Evolutionary conservation across 2,888 invertebrate species (phyloP).

Genomic region (Drosophila neonasuta): DNA sequence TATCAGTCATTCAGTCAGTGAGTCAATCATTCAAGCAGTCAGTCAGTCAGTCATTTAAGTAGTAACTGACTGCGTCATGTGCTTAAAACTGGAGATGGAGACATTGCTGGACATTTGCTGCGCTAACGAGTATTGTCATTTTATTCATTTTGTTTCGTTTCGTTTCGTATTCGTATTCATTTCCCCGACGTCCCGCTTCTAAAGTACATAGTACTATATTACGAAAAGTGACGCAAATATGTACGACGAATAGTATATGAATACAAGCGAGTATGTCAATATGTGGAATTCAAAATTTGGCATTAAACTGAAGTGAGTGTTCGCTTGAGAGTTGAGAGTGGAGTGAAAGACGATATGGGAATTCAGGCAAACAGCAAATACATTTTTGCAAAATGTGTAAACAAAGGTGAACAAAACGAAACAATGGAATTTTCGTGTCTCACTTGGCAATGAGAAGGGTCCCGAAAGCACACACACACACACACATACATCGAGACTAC

Average conservation of each 20-base stretch:
- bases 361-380: constrained; percentile 18
- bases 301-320: constrained; percentile 35
- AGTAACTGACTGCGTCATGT: constrained; percentile 49
- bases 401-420: constrained; percentile 37
- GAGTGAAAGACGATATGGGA: constrained; percentile 33
- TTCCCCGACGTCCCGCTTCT: background rate
- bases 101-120: constrained; percentile 40
- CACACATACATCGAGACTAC: background rate
- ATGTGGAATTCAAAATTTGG: constrained; percentile 49
- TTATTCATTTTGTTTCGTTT: constrained; percentile 3
- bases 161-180: background rate
- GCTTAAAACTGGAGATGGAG: constrained; percentile 56
- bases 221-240: constrained; percentile 25
- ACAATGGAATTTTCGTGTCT: constrained; percentile 60
- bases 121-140: constrained; percentile 7
- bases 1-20: constrained; percentile 5
- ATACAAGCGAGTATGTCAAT: constrained; percentile 16
- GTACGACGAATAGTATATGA: no score
- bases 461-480: constrained; percentile 9
- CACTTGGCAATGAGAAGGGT: constrained; percentile 45
- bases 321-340: constrained; percentile 12
- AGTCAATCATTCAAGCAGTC: constrained; percentile 24
- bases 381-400: constrained; percentile 34
- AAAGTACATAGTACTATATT: constrained; percentile 10
- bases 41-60: constrained; percentile 26